Base-by-base conservation (phyloP, 2,113 vertebrate species). In the Microtus pennsylvanicus region DNA sequence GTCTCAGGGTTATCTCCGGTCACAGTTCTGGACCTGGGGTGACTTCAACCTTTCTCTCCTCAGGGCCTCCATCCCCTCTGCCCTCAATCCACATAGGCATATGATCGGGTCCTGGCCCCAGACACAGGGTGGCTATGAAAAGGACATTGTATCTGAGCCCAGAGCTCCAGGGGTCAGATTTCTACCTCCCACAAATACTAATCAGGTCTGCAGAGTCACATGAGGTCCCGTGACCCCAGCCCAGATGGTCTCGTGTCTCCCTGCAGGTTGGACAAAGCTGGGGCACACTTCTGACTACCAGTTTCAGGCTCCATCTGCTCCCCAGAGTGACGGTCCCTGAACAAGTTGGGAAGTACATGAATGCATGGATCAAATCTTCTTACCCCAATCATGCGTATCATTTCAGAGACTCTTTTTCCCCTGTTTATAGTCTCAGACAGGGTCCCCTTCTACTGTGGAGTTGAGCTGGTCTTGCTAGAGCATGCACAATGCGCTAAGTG, bases 61-160 rank as follows among this genome's bases (percentile, higher is more conserved):
- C 82, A 16, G 2, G 85, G 90, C 77, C 45, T 81, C 63, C 92
- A 24, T 94, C 81, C 88, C 86, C 94, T 98, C 94, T 97, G 96
- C 85, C 94, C 97, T 97, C 96, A 95, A 91, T 97, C 97, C 97
- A 96, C 91, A 87, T 14, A 93, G 74, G 88, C 97, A 95, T 94
- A 94, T 97, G 97, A 97, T 94, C 94, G 72, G 85, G 61, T 90
- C 90, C 75, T 96, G 96, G 97, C 92, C 87, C 61, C 76, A 77
- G 74, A 83, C 83, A 58, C 81, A 82, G 65, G 74, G 42, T 38
- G 75, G 86, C 94, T 92, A 97, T 97, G 94, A 97, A 97, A 96
- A 97, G 85, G 95, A 96, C 97, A 96, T 97, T 98, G 97, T 98
- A 89, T 96, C 91, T 87, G 94, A 94, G 87, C 85, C 16, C 4